Evolutionary conservation across 1,140 invertebrate species (phyloP).

Genomic region (Pseudomyrmex pallidus): DNA sequence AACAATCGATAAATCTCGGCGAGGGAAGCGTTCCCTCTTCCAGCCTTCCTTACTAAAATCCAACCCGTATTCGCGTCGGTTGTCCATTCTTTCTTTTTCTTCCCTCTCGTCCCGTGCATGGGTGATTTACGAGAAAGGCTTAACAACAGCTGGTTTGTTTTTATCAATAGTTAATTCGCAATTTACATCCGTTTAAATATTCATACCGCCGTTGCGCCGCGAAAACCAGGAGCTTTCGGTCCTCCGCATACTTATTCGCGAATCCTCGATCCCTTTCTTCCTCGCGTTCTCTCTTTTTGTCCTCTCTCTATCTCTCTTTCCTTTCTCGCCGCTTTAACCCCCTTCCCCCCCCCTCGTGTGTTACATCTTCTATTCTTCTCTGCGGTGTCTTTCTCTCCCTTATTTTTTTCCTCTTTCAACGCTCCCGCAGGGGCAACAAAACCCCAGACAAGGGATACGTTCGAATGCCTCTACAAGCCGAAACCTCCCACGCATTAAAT

Average conservation of each 20-base stretch:
- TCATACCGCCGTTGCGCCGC: slow-evolving; percentile 69
- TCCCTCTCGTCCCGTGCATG: slow-evolving; percentile 24
- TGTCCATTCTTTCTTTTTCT: not conserved
- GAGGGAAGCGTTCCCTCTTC: not conserved
- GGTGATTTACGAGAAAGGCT: slow-evolving; percentile 74
- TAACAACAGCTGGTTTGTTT: slow-evolving; percentile 75
- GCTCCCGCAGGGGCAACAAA: slow-evolving; percentile 51
- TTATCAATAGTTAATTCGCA: slow-evolving; percentile 80
- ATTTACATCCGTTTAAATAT: slow-evolving; percentile 80
- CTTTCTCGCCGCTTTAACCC: not conserved
- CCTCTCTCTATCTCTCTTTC: slow-evolving; percentile 26
- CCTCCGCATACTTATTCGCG: slow-evolving; percentile 72
- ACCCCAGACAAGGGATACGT: slow-evolving; percentile 62
- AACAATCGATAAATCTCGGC: not conserved
- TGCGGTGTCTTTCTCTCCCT: not conserved
- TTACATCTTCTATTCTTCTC: slow-evolving; percentile 34
- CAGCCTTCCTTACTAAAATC: slow-evolving; percentile 6
- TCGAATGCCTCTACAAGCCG: slow-evolving; percentile 67
- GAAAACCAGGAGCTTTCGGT: slow-evolving; percentile 71
- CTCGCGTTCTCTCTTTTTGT: not conserved
- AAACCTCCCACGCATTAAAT: slow-evolving; percentile 76
- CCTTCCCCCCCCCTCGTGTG: not conserved
- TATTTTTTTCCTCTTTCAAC: slow-evolving; percentile 44
- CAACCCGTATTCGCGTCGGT: slow-evolving; percentile 20
- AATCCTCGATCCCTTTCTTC: slow-evolving; percentile 24